Base-by-base conservation (phyloP, 2,797 vertebrate species). In the Urosaurus nigricauda region DNA sequence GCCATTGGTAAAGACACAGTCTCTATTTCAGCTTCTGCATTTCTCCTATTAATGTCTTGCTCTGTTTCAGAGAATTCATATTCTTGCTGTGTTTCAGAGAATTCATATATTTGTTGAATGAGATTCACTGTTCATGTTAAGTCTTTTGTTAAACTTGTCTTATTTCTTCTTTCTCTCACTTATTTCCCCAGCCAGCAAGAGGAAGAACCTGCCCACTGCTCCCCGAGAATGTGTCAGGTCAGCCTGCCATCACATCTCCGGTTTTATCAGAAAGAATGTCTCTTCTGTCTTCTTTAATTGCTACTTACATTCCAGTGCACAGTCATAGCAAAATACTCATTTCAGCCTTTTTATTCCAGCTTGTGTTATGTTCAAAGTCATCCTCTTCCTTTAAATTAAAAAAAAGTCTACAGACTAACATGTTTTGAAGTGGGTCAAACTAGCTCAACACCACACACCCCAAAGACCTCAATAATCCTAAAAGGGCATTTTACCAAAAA, bases 271-370 rank as follows among this genome's bases (percentile, higher is more conserved):
- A 91, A 94, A 78, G 74, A 94, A 84, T 51, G 1, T 84, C 37
- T 85, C 84, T 90, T 51, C 3, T 71, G 53, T 75, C 40, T 90
- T 56, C 87, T 92, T 91, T 93, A 95, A 96, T 93, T 95, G 87
- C 80, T 93, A 83, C 85, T 86, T 53, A 63, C 88, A 90, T 92
- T 88, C 85, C 47, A 65, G 12, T 85, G 70, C 60, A 89, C 83
- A 92, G 90, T 89, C 92, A 77, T 88, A 79, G 83, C 83, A 92
- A 92, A 90, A 94, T 58, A 79, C 84, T 94, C 89, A 60, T 93
- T 95, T 90, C 90, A 91, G 92, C 92, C 92, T 90, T 88, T 56
- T 70, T 56, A 82, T 9, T 90, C 71, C 37, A 87, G 65, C 29
- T 29, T 79, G 32, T 70, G 87, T 82, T 60, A 16, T 0, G 43